A percentile compares a stretch with the other conserved stretches of the same genome.
These are phyloP conservation scores for Crocodylus rhombifer DNA, from an alignment of 2,797 vertebrate species.

Conservation along the genomic window DNA sequence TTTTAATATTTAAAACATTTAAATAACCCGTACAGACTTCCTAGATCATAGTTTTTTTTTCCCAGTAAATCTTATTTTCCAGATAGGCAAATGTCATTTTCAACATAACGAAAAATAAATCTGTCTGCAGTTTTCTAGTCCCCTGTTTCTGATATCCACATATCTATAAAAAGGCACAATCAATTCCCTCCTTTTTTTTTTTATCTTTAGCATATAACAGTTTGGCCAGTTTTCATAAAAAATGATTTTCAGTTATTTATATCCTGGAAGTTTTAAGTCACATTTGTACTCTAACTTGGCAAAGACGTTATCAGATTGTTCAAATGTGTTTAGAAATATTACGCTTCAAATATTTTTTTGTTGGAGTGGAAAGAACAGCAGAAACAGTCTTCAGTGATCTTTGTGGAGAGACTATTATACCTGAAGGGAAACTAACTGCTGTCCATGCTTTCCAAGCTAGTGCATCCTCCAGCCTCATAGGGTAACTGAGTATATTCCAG, in stretches of 20 bases:
- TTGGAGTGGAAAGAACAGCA: background rate
- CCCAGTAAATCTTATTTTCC: conserved; percentile 50
- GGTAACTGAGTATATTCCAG: too few relatives aligned
- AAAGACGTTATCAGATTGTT: background rate
- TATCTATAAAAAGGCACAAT: conserved; percentile 42
- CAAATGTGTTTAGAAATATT: background rate
- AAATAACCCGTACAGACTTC: conserved; percentile 53
- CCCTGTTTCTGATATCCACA: conserved; percentile 46
- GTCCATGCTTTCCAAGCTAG: background rate
- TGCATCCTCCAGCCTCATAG: too few relatives aligned
- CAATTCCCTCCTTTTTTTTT: conserved; percentile 15
- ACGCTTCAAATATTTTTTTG: background rate
- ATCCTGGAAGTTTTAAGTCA: background rate
- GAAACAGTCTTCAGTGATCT: background rate
- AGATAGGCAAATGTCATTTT: conserved; percentile 50
- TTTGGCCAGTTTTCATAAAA: background rate
- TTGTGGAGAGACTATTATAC: background rate
- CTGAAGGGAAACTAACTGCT: background rate
- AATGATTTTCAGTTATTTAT: background rate
- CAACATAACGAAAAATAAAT: conserved; percentile 39
- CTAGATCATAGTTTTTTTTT: conserved; percentile 46
- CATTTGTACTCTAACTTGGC: background rate
- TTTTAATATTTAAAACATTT: conserved; percentile 56
- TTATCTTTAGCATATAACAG: background rate
- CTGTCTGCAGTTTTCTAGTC: conserved; percentile 50